Percentiles rank a stretch among this genome's conserved stretches.
Conservation (phyloP, 2,888 invertebrate genomes). For the Campaea margaritaria region DNA sequence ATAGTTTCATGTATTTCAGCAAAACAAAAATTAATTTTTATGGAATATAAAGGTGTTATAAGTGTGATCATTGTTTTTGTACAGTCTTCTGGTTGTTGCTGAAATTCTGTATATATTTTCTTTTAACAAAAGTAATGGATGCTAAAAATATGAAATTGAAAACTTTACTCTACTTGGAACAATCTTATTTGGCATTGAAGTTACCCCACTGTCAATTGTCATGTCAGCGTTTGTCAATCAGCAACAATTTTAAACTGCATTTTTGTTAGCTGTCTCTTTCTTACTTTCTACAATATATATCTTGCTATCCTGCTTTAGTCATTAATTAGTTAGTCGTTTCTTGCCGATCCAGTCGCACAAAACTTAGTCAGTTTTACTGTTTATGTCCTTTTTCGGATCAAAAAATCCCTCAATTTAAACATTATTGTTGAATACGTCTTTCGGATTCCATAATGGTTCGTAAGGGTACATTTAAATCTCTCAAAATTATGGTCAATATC, state of each 20-base stretch:
- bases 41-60: no score
- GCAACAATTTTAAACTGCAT: neutral
- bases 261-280: neutral
- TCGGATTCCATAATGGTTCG: conserved; percentile 21
- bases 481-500: neutral
- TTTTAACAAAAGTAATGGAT: no score
- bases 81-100: no score
- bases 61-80: no score
- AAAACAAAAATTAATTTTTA: no score
- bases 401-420: neutral
- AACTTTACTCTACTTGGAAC: neutral
- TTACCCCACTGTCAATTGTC: neutral
- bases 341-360: neutral
- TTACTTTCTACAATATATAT: neutral
- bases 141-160: no score
- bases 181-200: neutral
- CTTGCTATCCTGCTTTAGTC: neutral
- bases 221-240: neutral
- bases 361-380: neutral
- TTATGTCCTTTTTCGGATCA: neutral
- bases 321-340: neutral
- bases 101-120: no score
- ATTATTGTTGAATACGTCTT: neutral
- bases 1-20: no score
- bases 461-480: neutral